Evolutionary conservation across 30 jellyfish, hydroid and myxozoan genomes (phyloP), one percentile per base, ranked within the genome.

Genomic region (Clytia hemisphaerica): DNA sequence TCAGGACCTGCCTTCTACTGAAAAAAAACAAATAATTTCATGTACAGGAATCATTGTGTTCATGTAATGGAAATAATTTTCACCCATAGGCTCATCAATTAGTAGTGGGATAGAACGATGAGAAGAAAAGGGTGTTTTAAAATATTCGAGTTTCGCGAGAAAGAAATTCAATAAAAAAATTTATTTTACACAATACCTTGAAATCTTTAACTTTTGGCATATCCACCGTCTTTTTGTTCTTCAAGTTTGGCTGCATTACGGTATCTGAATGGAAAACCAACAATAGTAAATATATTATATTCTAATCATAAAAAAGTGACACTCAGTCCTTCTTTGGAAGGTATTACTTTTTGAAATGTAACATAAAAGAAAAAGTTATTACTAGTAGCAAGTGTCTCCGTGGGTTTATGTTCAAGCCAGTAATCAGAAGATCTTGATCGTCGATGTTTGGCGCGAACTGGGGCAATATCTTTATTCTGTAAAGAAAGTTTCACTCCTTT

Each of bases 391-490:
- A 88, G 83, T 0, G 97, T 88, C 14, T 75, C 85, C 2, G 93
- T 42, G 31, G 97, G 97, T 32, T 88, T 88, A 72, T 88, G 97
- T 31, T 81, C 94, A 45, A 88, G 67, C 76, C 94, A 81, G 61
- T 82, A 88, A 61, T 88, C 97, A 1, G 97, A 73, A 24, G 97
- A 88, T n/a, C 97, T 58, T 16, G 97, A 88, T 21, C 97, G 68
- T 14, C 97, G 76, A 51, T 88, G 97, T 25, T 78, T 72, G 21
- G 95, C 80, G 2, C 95, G 75, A 42, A 85, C 37, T 4, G 95
- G 95, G 4, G 95, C 63, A 22, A 60, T 78, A 14, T 63, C 19
- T 22, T 45, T 69, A 54, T 69, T 33, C 75, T 32, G 64, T 16
- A 34, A 0, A 61, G 6, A 28, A 32, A 61, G 26, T 18, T 42